Evolutionary conservation across 2,797 vertebrate genomes (phyloP), one percentile per base, ranked within the genome.

Genomic region (Enteromius afrohamiltoni): DNA sequence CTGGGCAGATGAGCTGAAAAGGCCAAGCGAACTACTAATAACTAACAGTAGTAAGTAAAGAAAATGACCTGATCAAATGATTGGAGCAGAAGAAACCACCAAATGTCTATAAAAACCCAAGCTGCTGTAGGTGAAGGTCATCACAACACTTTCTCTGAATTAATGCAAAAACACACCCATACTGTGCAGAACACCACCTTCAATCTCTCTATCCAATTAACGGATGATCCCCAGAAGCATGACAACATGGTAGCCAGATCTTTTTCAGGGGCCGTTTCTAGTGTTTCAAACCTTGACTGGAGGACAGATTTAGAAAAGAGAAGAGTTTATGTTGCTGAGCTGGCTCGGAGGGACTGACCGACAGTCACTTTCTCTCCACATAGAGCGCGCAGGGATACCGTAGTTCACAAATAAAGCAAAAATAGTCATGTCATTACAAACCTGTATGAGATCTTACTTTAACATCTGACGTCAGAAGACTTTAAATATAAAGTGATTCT

Each of bases 41-140:
- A 4, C 11, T 31, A 47, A 77, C 23, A 21, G 17, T 67, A 79
- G 29, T 67, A 31, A 58, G 67, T 31, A 14, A 42, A 29, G 14
- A 80, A 45, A 80, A 45, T 9, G 23, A 60, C 67, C 51, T 31
- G 40, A 81, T 62, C 67, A 40, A 58, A 26, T 26, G 68, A 71
- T 21, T 47, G 10, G 26, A 71, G 16, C 37, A 26, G 19, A 53
- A 1, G 16, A 11, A 55, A 40, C 0, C 21, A 51, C 9, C 77
- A 51, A 53, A 17, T 16, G 8, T 62, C 37, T 77, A 64, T 16
- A 62, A 62, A 64, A 64, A 3, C 10, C 31, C 31, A 55, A 58
- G 81, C 77, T 83, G 80, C 86, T 79, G n/a, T 76, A 23, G 64
- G 64, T 31, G 79, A 80, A 53, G 70, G 8, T 84, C 64, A 80